Base-by-base conservation (phyloP, 2,797 vertebrate genomes). In the Sebastes taczanowskii region DNA sequence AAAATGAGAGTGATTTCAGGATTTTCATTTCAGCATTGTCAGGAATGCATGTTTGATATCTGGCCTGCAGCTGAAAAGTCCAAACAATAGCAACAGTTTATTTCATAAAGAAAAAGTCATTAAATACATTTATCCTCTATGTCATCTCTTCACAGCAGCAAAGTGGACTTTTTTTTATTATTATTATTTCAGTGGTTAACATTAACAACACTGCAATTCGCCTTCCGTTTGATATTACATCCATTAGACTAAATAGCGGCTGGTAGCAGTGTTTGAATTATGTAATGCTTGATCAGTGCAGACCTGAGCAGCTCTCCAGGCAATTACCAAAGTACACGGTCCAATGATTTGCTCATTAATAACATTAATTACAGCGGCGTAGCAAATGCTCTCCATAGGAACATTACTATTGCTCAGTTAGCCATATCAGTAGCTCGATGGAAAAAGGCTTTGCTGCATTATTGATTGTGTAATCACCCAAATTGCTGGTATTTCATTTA, bases 261-360 rank as follows among this genome's bases (percentile, higher is more conserved):
- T 72, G 69, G 73, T 49, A 83, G 74, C 65, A 63, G 20, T 30
- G 71, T 86, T 85, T 92, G 89, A 91, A 91, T 93, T 91, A 94
- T 94, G 89, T 89, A 91, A 92, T 56, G 58, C 69, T 81, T 73
- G 86, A 84, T 86, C 87, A 66, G 49, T 18, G 80, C n/a, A 80
- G 85, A 92, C 73, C 86, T 79, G 80, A 63, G 53, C 78, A 77
- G 71, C 88, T 91, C 80, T 80, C 59, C 60, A 73, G 79, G 87
- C 87, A 92, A 92, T 92, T 87, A 91, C 86, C 79, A 85, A 79
- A 91, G 90, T 86, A 91, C 84, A 91, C 85, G 85, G 85, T 74
- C n/a, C 20, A 85, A 85, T 34, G 61, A 89, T 86, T 90, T 63
- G 56, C 74, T 84, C 86, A 92, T 92, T 89, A 90, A 92, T 92